Evolutionary conservation across 2,797 vertebrate species (phyloP).

Genomic region (Mormyrus hasselquistii): DNA sequence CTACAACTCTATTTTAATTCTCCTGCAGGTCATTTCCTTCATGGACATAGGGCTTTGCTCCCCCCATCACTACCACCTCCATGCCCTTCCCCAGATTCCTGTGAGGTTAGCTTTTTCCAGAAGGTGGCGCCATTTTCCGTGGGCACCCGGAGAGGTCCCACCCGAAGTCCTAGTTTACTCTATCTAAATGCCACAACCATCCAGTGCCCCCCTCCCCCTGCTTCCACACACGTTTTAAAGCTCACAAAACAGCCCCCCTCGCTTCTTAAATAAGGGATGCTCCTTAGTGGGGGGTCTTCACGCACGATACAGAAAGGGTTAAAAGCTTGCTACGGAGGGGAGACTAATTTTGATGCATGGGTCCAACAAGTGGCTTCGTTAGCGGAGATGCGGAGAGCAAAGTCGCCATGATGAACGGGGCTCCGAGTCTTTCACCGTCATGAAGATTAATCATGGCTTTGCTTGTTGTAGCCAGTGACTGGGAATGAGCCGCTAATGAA

Average conservation of each 20-base stretch:
- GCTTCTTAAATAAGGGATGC: not conserved
- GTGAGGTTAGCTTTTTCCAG: not conserved
- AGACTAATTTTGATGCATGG: slow-evolving; percentile 3
- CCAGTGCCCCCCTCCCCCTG: not conserved
- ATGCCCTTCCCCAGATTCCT: not conserved
- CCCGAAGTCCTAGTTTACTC: not conserved
- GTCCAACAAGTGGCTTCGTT: not conserved
- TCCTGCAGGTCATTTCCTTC: slow-evolving; percentile 27
- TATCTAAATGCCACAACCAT: not conserved
- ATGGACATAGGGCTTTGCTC: not conserved
- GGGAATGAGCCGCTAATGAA: slow-evolving; percentile 8
- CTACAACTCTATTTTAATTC: slow-evolving; percentile 58
- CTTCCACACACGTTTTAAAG: not conserved
- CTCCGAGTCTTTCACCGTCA: not conserved
- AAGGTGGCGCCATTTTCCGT: not conserved
- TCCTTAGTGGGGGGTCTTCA: not conserved
- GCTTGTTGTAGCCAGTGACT: not conserved
- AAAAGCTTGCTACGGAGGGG: not conserved
- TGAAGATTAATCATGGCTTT: slow-evolving; percentile 13
- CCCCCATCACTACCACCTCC: not conserved
- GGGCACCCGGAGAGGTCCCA: not conserved
- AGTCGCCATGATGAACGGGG: not conserved
- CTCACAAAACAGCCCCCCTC: not conserved
- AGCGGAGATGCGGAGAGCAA: slow-evolving; percentile 1
- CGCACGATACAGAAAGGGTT: not conserved